Evolutionary conservation across 2,888 invertebrate species (phyloP).

Genomic region (Apodemia arnacis): DNA sequence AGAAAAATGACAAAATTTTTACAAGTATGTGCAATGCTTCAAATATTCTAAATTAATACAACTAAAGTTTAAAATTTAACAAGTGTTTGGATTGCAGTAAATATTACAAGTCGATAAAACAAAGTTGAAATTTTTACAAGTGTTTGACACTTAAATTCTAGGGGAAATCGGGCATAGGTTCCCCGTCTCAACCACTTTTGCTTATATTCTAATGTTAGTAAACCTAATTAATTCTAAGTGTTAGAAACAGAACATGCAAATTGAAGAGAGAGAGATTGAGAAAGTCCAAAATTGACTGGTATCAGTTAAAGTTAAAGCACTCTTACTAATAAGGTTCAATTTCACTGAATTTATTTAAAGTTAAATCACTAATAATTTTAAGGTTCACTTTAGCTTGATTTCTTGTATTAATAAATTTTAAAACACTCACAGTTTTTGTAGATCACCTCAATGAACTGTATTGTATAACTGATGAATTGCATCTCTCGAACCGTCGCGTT

Average conservation of each 20-base stretch:
- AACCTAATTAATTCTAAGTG: not conserved
- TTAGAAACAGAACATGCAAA: not conserved
- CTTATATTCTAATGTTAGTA: not conserved
- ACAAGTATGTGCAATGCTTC: too few relatives aligned
- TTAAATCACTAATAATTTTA: not conserved
- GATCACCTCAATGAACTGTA: conserved; percentile 1
- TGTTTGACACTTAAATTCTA: not conserved
- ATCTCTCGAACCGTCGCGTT: not conserved
- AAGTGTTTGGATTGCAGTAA: not conserved
- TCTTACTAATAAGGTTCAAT: not conserved
- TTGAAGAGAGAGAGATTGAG: too few relatives aligned
- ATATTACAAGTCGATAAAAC: not conserved
- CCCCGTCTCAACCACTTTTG: conserved; percentile 4
- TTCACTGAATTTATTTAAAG: not conserved
- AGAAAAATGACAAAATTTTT: too few relatives aligned
- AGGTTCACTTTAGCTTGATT: not conserved
- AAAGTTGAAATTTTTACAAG: not conserved
- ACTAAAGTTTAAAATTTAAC: not conserved
- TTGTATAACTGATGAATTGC: not conserved
- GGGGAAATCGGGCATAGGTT: not conserved
- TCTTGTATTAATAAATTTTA: not conserved
- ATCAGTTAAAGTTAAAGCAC: not conserved
- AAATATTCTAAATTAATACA: too few relatives aligned
- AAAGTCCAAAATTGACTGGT: not conserved
- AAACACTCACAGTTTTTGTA: not conserved